Evolutionary conservation across 2,797 vertebrate genomes (phyloP), one percentile per base, ranked within the genome.

Genomic region (Taenioides sp.): DNA sequence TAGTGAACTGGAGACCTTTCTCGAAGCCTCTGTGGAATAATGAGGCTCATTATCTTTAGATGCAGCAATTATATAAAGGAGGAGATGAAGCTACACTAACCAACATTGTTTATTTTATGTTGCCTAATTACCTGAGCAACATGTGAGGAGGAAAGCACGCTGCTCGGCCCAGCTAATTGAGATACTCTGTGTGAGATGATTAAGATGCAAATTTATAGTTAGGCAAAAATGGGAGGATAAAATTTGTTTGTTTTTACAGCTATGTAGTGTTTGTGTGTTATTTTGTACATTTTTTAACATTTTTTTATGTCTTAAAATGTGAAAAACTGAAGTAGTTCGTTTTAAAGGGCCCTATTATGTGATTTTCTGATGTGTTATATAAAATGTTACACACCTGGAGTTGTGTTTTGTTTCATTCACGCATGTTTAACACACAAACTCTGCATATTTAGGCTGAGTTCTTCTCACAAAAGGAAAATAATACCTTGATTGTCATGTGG

Each of bases 111-210:
- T 18, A 27, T 50, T 23, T 23, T 5, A 17, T 40, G 23, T 60
- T 57, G 60, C 31, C 18, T 62, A 62, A 62, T 62, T 62, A 62
- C 28, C 60, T 62, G 60, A n/a, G 18, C 31, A 37, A 34, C 60
- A 20, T n/a, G 31, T 61, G 59, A 61, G 27, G 59, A 17, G 16
- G 18, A 37, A 62, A 62, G 31, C 16, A 34, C 7, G 58, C 10
- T n/a, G 31, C 64, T 16, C 63, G 28, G 31, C 47, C 23, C 40
- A 31, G 25, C 25, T 60, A 60, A 31, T 60, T 60, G 58, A 60
- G 27, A 60, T 31, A 4, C 27, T 28, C 7, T 28, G 14, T 28
- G 58, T 60, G 58, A 18, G 16, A 7, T 60, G 20, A 28, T 60
- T 60, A 60, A 57, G 22, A 57, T 23, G 54, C 54, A 23, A 23